These are phyloP conservation scores for Lasioglossum lativentre DNA, from an alignment of 2,888 invertebrate species.

Conservation along the genomic window DNA sequence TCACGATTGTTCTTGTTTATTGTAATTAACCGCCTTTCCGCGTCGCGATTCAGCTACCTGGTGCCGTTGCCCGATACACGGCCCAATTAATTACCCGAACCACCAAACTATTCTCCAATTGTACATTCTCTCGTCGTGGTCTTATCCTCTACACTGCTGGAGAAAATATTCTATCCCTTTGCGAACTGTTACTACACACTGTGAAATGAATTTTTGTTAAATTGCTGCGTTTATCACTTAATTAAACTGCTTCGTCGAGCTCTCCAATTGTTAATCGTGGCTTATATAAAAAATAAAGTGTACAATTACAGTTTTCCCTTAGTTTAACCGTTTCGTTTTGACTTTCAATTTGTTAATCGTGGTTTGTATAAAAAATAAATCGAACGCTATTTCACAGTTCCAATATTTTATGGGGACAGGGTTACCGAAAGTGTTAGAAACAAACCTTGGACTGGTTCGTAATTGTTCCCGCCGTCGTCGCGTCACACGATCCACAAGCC, in stretches of 20 bases:
- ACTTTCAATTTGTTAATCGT: too few relatives aligned
- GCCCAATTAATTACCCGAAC: neutral
- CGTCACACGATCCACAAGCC: neutral
- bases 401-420: neutral
- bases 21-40: constrained; percentile 61
- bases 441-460: neutral
- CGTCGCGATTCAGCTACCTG: constrained; percentile 39
- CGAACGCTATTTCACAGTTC: neutral
- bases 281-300: too few relatives aligned
- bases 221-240: neutral
- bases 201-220: neutral
- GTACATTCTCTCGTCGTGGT: neutral
- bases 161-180: neutral
- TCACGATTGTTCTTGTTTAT: constrained; percentile 64
- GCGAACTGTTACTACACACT: neutral
- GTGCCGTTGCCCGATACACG: constrained; percentile 14
- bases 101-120: neutral
- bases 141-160: neutral
- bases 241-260: neutral
- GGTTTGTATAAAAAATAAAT: too few relatives aligned
- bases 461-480: neutral
- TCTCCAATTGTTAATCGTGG: too few relatives aligned
- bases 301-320: too few relatives aligned
- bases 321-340: too few relatives aligned
- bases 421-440: neutral